Conservation (phyloP, 1,140 invertebrate genomes). For the Cydia pomonella region DNA sequence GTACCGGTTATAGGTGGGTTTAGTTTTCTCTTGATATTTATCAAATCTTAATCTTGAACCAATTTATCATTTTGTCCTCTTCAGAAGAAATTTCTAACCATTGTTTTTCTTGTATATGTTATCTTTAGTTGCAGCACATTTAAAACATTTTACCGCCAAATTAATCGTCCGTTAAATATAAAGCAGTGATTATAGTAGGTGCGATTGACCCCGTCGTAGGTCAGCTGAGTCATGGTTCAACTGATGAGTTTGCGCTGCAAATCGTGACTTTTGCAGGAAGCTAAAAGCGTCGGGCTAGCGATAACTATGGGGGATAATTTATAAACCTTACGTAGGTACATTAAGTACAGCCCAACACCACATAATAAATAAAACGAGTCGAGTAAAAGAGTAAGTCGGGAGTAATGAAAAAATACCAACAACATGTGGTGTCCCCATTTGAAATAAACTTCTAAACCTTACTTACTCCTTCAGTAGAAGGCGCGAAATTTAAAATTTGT, state of each 20-base stretch:
- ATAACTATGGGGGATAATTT: background rate
- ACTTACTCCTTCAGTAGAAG: too few relatives aligned
- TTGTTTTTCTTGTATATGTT: too few relatives aligned
- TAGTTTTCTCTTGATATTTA: background rate
- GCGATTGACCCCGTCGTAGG: background rate
- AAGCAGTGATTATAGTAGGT: background rate
- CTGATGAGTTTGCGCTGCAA: background rate
- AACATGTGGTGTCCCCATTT: too few relatives aligned
- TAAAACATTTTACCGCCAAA: background rate
- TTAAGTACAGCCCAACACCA: background rate
- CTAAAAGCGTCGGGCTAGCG: background rate
- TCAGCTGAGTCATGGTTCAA: constrained; percentile 1
- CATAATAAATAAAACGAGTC: background rate
- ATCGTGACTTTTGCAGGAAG: constrained; percentile 13
- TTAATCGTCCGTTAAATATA: background rate
- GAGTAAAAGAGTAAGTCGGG: background rate
- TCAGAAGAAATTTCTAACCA: too few relatives aligned
- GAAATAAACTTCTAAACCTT: too few relatives aligned
- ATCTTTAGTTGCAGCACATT: too few relatives aligned
- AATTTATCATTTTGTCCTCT: too few relatives aligned
- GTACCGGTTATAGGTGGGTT: background rate
- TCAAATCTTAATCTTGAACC: background rate
- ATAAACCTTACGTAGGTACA: background rate
- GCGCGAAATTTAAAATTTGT: too few relatives aligned
- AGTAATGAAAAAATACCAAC: background rate